phyloP scores from a whole-genome alignment of 2,113 vertebrate species.

The Murina feae region DNA sequence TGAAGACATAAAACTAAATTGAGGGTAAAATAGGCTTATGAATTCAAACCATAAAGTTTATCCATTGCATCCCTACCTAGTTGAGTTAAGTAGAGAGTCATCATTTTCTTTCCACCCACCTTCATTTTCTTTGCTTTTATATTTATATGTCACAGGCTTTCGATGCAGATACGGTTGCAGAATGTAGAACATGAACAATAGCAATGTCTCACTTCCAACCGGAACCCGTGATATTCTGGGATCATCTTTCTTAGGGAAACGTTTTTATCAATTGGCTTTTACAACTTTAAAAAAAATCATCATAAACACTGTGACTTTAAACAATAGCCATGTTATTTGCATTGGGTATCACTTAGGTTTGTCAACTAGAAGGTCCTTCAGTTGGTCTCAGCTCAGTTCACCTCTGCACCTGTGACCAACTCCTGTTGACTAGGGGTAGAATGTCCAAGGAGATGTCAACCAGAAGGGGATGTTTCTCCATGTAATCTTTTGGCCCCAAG shows the following conservation, averaged over 20 bases:
- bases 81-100: conserved; percentile 33
- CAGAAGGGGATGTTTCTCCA: not conserved
- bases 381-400: not conserved
- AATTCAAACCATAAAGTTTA: conserved; percentile 39
- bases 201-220: not conserved
- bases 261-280: not conserved
- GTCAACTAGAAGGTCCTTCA: not conserved
- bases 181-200: not conserved
- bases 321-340: not conserved
- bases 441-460: rapidly evolving
- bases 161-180: not conserved
- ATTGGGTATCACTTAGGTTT: not conserved
- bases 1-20: conserved; percentile 65
- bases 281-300: not conserved
- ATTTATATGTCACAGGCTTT: not conserved
- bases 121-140: conserved; percentile 6
- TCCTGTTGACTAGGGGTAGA: not conserved
- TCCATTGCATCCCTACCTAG: conserved; percentile 34
- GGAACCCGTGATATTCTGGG: not conserved
- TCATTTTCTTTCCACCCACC: conserved; percentile 8
- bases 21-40: conserved; percentile 54
- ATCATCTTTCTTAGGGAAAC: not conserved
- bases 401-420: not conserved
- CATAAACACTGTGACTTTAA: not conserved
- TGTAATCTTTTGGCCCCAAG: not conserved